Base-by-base conservation (phyloP, 2,113 vertebrate genomes). In the Anas platyrhynchos region DNA sequence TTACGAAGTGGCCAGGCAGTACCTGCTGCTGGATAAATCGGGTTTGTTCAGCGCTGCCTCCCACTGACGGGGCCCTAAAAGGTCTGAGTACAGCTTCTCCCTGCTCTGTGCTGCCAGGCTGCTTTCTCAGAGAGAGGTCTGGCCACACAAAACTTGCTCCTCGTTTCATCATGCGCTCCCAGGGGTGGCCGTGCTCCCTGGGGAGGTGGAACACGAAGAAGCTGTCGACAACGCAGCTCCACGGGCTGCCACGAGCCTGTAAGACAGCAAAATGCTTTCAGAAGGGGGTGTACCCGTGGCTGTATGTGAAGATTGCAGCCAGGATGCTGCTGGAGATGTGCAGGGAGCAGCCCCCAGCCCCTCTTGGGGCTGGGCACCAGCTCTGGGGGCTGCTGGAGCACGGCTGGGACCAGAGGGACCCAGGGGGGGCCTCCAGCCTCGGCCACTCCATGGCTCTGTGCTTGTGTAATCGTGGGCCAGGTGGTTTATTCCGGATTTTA, bases 401-500 rank as follows among this genome's bases (percentile, higher is more conserved):
- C 3, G 23, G 50, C 12, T 52, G 50, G 50, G 22, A 52, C 50
- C 50, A 13, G 22, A 13, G 23, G 12, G 22, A 13, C 50, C 22
- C 21, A 13, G 3, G 48, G 22, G 48, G 48, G 11, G 22, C 22
- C 21, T 52, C 50, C 50, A 25, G 6, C 23, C 23, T 52, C 11
- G 13, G 23, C 50, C 12, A 25, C 7, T 25, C 50, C 23, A 20
- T 25, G 50, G 50, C 22, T 52, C 12, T 25, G 50, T 52, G 50
- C 50, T 13, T 52, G 23, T 13, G 12, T 23, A 52, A 8, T 0
- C 7, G 25, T 4, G 18, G 22, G 6, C 41, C 43, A 10, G 0
- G 2, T 2, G 17, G 29, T 65, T 55, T 38, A 56, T 25, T 50
- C 56, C 61, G 38, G 11, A 32, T 81, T 54, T 32, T 23, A 8